Evolutionary conservation across 2,888 invertebrate genomes (phyloP), one percentile per base, ranked within the genome.

Genomic region (Tanypteryx hageni): DNA sequence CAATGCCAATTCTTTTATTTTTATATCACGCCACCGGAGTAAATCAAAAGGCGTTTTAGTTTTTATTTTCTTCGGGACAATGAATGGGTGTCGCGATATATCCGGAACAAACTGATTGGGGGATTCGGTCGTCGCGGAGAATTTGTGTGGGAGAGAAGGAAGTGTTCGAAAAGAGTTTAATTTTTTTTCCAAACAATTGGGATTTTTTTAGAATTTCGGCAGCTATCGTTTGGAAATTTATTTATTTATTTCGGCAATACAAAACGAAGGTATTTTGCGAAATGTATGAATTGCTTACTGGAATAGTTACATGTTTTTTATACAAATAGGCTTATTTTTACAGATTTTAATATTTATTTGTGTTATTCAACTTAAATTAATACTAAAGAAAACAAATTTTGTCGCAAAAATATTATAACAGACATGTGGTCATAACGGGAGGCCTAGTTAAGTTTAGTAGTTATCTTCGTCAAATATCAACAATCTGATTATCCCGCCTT

Each of bases 1-100:
- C 76, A 22, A 76, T 76, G 76, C 76, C 76, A 27, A 76, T 76
- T 76, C 76, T 76, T 18, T 76, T 22, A 76, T 76, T 76, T 27
- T 76, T 18, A 22, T 27, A 13, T 76, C 76, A 76, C 76, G 76
- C 76, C 76, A 76, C 27, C 11, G 76, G 76, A 76, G 76, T 76
- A 76, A 76, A 76, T 76, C 76, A 76, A 76, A 76, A 13, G 76
- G 22, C 1, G 22, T 27, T 76, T 76, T 22, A 13, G 13, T 76
- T 76, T 76, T 76, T 44, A 44, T 44, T 27, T 27, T 27, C 13
- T 76, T 13, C 27, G 27, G 76, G 11, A 76, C 76, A 76, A 76
- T 76, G 76, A 76, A 76, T 76, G 76, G 76, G 76, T 3, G 27
- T 11, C 22, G 76, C 22, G 76, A 76, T 76, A 76, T 76, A 27